Evolutionary conservation across 2,113 vertebrate genomes (phyloP), one percentile per base, ranked within the genome.

Genomic region (Passer domesticus): DNA sequence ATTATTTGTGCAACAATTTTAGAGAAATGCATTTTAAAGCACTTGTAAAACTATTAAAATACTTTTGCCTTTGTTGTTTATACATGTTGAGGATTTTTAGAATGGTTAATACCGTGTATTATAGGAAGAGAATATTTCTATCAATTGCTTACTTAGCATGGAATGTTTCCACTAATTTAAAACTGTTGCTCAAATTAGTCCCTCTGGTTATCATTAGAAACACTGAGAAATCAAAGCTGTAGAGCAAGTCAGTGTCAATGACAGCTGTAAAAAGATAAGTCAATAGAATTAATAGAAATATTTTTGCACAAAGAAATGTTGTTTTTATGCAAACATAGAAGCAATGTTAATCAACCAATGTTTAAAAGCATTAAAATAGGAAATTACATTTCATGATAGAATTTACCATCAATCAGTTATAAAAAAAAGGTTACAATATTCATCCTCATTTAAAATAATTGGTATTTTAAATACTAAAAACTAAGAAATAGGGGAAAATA

Each of bases 191-290:
- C 81, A 91, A 90, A 96, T 95, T 92, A 95, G 30, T 96, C 83
- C 83, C 77, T 96, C 87, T 94, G 77, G 77, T 97, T 97, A 83
- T 93, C 92, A 92, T 96, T 87, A 96, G 87, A 95, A 89, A 94
- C 69, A 52, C 69, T 96, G 85, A 90, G 94, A 93, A 97, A 89
- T 83, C 66, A 95, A 97, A 94, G 86, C 52, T 87, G 56, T 73
- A 92, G 33, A 80, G 70, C 59, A 96, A 95, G 80, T 53, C 80
- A 90, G 66, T 87, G 76, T 95, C 89, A 94, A 66, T 91, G 86
- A 92, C 88, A 95, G 80, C 85, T 95, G 92, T 77, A 97, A 96
- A 96, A 96, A 90, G 23, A 30, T 50, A 77, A 91, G 59, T 85
- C 64, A 88, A 77, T 81, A 87, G 81, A 91, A 96, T 82, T 82